Conservation (phyloP, 2,888 invertebrate genomes). For the Colostygia pectinataria region DNA sequence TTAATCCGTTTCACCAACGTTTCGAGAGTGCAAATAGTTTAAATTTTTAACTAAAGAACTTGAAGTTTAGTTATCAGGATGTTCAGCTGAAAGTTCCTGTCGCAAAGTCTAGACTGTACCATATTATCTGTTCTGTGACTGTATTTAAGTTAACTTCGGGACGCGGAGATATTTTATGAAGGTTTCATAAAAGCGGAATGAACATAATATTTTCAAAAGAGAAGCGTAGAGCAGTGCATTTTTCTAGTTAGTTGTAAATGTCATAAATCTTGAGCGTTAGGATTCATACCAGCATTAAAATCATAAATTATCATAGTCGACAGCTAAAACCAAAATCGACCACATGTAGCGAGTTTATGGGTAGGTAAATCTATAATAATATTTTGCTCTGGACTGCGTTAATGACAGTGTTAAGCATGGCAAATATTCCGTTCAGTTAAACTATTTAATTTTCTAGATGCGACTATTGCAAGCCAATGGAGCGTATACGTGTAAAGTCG, state of each 20-base stretch:
- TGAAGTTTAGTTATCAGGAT: constrained; percentile 22
- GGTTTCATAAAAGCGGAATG: constrained; percentile 14
- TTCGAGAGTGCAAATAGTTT: constrained; percentile 7
- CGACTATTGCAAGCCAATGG: too few species aligned
- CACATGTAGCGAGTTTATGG: too few species aligned
- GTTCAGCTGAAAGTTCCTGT: constrained; percentile 10
- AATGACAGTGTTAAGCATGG: too few species aligned
- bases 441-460: too few species aligned
- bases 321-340: too few species aligned
- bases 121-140: constrained; percentile 3
- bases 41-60: constrained; percentile 20
- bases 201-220: constrained; percentile 17
- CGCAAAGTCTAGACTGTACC: constrained; percentile 5
- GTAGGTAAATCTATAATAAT: too few species aligned
- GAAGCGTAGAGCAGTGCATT: constrained; percentile 6
- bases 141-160: constrained; percentile 2
- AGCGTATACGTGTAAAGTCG: too few species aligned
- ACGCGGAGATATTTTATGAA: too few species aligned
- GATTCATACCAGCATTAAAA: neutral
- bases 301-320: too few species aligned
- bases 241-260: constrained; percentile 9
- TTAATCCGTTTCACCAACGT: too few species aligned
- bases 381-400: too few species aligned
- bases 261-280: constrained; percentile 1
- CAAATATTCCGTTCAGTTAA: too few species aligned